Evolutionary conservation across 2,113 vertebrate genomes (phyloP).

Genomic region (Scomber japonicus): DNA sequence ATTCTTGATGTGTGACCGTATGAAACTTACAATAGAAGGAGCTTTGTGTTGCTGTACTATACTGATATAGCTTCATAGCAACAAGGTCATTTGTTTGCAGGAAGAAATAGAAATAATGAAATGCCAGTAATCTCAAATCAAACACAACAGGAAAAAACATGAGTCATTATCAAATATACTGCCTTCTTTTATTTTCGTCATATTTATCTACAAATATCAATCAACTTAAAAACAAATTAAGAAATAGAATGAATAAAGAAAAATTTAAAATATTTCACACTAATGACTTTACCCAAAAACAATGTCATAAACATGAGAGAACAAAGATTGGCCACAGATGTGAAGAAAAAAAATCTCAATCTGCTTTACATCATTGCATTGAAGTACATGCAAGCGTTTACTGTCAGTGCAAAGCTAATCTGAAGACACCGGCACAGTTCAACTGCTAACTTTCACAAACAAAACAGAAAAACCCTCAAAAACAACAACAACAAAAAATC

Average conservation of each 20-base stretch:
- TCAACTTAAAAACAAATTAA: constrained; percentile 4
- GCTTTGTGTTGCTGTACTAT: too few species aligned
- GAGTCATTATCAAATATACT: background rate
- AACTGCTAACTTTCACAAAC: constrained; percentile 3
- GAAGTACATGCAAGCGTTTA: background rate
- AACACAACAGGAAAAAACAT: background rate
- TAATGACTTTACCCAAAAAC: background rate
- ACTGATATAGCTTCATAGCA: too few species aligned
- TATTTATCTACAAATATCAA: constrained; percentile 33
- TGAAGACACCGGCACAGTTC: constrained; percentile 7
- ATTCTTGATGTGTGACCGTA: too few species aligned
- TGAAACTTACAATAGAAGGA: too few species aligned
- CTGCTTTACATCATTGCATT: background rate
- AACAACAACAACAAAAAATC: too few species aligned
- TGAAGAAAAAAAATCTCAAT: background rate
- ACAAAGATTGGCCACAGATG: constrained; percentile 15
- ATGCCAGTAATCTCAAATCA: too few species aligned
- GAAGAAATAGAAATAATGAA: too few species aligned
- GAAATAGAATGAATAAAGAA: constrained; percentile 27
- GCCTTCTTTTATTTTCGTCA: constrained; percentile 23
- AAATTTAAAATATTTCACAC: constrained; percentile 47
- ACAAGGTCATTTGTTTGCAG: too few species aligned
- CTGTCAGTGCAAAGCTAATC: constrained; percentile 2
- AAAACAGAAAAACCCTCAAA: background rate
- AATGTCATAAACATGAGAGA: constrained; percentile 6